Conservation (phyloP, 2,888 invertebrate species). For the Matsumyia berberina region DNA sequence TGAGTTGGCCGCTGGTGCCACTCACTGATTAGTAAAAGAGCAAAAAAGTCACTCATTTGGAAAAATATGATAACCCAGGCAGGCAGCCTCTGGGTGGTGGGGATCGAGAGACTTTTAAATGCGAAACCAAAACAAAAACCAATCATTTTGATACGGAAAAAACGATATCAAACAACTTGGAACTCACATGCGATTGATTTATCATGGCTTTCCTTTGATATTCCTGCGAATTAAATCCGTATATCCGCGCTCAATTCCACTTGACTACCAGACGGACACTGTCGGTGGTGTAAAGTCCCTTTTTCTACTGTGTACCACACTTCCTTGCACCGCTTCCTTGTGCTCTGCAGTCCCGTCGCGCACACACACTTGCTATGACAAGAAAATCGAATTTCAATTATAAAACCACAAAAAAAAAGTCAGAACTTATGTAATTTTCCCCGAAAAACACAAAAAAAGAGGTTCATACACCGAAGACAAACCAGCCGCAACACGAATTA, state of each 20-base stretch:
- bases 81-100: neutral
- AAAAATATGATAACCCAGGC: constrained; percentile 18
- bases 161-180: constrained; percentile 4
- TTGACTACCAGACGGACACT: constrained; percentile 42
- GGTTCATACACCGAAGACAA: constrained; percentile 2
- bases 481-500: constrained; percentile 24
- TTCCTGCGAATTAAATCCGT: neutral
- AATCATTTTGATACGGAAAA: neutral
- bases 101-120: neutral
- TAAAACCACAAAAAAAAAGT: too few species aligned
- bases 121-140: constrained; percentile 29
- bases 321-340: constrained; percentile 6
- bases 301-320: constrained; percentile 6
- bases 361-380: constrained; percentile 43
- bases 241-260: constrained; percentile 18
- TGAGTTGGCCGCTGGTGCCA: constrained; percentile 12
- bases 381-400: constrained; percentile 68
- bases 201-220: constrained; percentile 52
- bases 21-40: constrained; percentile 28
- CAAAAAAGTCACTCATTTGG: constrained; percentile 43
- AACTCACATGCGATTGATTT: constrained; percentile 72
- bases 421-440: constrained; percentile 66
- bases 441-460: constrained; percentile 9
- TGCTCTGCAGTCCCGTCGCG: constrained; percentile 33
- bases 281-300: neutral